A percentile compares a stretch with the other conserved stretches of the same genome.
phyloP scores from a whole-genome alignment of 2,888 invertebrate genomes.

The Tupiocoris notatus region DNA sequence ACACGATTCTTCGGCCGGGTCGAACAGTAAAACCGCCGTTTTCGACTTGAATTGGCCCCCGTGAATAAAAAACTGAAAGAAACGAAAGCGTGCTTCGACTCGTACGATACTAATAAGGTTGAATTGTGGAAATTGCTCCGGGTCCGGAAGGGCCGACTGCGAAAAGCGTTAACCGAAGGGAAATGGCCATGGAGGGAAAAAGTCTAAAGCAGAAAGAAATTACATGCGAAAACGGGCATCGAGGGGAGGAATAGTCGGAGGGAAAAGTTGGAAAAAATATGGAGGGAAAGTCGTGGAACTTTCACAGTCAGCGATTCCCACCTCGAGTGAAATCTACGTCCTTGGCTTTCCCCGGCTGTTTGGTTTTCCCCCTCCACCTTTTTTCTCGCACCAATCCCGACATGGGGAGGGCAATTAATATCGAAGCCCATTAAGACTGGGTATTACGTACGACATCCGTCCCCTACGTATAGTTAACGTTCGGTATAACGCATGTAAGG shows the following conservation, averaged over 20 bases:
- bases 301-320: not conserved
- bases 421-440: not conserved
- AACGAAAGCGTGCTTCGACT: too few relatives aligned
- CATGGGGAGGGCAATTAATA: not conserved
- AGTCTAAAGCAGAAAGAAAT: not conserved
- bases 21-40: too few relatives aligned
- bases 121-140: not conserved
- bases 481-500: not conserved
- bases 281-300: not conserved
- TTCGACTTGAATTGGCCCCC: too few relatives aligned
- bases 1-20: too few relatives aligned
- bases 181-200: too few relatives aligned
- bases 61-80: too few relatives aligned
- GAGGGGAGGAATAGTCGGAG: not conserved
- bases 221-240: not conserved
- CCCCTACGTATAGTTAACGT: not conserved
- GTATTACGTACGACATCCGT: not conserved
- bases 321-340: not conserved
- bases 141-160: not conserved
- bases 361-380: not conserved
- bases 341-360: not conserved
- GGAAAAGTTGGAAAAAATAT: not conserved
- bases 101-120: not conserved
- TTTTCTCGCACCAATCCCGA: too few relatives aligned
- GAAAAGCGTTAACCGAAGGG: not conserved